Evolutionary conservation across 1,140 invertebrate genomes (phyloP).

Genomic region (Heliconius melpomene): DNA sequence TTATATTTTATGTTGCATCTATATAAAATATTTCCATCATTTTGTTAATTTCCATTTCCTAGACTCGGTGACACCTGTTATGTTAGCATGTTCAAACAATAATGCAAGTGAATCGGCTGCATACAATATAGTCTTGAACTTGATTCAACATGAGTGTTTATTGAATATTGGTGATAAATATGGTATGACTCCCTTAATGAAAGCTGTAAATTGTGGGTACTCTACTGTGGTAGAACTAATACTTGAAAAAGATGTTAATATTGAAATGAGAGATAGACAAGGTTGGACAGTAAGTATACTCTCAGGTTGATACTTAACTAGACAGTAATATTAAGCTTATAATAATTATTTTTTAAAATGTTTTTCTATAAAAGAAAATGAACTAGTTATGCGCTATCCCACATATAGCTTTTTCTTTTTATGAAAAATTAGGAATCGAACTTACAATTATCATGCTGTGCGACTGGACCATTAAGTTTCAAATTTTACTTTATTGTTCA

Average conservation of each 20-base stretch:
- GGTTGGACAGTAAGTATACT: constrained; percentile 77
- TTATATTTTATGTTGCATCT: too few relatives aligned
- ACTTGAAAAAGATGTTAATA: constrained; percentile 71
- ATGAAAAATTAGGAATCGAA: too few relatives aligned
- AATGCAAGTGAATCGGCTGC: constrained; percentile 58
- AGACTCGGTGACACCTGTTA: constrained; percentile 82
- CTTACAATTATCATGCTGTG: too few relatives aligned
- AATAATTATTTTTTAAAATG: not conserved
- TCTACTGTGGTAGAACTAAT: constrained; percentile 74
- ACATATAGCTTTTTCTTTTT: too few relatives aligned
- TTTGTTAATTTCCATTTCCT: constrained; percentile 4
- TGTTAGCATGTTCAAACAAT: constrained; percentile 75
- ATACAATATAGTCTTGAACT: constrained; percentile 55
- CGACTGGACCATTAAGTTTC: fast-evolving
- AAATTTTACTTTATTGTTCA: not conserved
- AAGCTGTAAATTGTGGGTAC: constrained; percentile 72
- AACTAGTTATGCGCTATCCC: too few relatives aligned
- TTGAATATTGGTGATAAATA: constrained; percentile 74
- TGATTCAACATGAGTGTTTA: constrained; percentile 60
- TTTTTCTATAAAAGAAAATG: too few relatives aligned
- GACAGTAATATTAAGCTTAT: not conserved
- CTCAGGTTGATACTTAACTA: not conserved
- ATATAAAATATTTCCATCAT: not conserved
- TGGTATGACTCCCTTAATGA: constrained; percentile 82
- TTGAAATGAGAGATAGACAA: constrained; percentile 80